Evolutionary conservation across 37 sponge, comb jelly and placozoan genomes (phyloP), one percentile per base, ranked within the genome.

Genomic region (Chondrilla cf. caribensis): DNA sequence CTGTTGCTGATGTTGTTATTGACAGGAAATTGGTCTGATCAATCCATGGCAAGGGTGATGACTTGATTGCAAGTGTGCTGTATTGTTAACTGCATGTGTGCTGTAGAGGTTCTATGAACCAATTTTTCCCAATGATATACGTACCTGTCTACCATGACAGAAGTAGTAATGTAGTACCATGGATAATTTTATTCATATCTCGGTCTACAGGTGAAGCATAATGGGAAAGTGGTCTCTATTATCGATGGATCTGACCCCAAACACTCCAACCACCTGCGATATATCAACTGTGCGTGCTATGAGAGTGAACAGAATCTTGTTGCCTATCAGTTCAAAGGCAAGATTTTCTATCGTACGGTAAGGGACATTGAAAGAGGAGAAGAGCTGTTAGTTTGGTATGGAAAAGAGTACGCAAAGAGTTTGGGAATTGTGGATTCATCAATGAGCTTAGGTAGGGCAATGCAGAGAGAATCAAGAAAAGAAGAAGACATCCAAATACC

Each of bases 341-440:
- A 86, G 28, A 29, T 96, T 40, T 96, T 84, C 86, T 96, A 85
- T 83, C 77, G 73, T 22, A 83, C 89, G 22, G 86, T 84, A 3
- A 75, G 85, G 29, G 77, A 90, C 60, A 82, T 93, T 6, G 8
- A 21, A 0, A 37, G 38, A 4, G 89, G 89, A 21, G 89, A 96
- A 68, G 96, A 96, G 73, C 71, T 96, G 81, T 83, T 96, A 77
- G 91, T 96, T 28, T 96, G 96, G 96, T 96, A 92, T 55, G 92
- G 80, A 2, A 18, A 38, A 1, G 39, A 79, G 21, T 73, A 43
- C 6, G 76, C 38, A n/a, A 40, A 73, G 76, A 37, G 40, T 9
- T 39, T 73, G 6, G 76, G 76, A 22, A 15, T 73, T 15, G 11
- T 73, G 25, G 41, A 73, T 22, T 2, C 43, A 1, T 73, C 76